Percentiles rank a stretch among this genome's conserved stretches.
Evolutionary conservation across 2,113 vertebrate species (phyloP).

Genomic region (Gavialis gangeticus): DNA sequence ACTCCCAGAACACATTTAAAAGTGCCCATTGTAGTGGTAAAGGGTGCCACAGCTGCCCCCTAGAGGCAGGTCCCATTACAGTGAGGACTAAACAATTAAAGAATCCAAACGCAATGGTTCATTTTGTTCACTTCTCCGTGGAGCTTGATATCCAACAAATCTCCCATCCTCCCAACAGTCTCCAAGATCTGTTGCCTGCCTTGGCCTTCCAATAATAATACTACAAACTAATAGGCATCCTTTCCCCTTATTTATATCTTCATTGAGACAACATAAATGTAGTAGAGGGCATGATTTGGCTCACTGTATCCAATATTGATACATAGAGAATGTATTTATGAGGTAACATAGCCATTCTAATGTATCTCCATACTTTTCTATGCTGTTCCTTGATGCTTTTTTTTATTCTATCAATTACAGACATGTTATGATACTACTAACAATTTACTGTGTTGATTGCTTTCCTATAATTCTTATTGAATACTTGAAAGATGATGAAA

Average conservation of each 20-base stretch:
- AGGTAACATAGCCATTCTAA: background rate
- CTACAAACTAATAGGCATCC: background rate
- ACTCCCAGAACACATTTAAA: too few relatives aligned
- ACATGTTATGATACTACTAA: constrained; percentile 5
- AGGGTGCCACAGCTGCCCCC: too few relatives aligned
- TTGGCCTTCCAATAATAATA: background rate
- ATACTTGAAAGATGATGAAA: constrained; percentile 43
- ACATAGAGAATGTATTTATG: background rate
- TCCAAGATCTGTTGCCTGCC: background rate
- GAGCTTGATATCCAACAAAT: background rate
- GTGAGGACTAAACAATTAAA: background rate
- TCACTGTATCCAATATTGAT: background rate
- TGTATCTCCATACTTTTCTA: background rate
- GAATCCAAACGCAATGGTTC: background rate
- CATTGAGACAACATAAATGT: background rate
- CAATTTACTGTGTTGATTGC: background rate
- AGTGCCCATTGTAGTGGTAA: too few relatives aligned
- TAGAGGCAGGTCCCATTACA: too few relatives aligned
- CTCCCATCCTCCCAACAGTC: background rate
- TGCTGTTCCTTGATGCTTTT: constrained; percentile 25
- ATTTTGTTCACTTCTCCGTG: background rate
- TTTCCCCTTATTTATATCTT: background rate
- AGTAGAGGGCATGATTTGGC: background rate
- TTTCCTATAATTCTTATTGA: constrained; percentile 50
- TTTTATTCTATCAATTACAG: constrained; percentile 15